Conservation (phyloP, 2,888 invertebrate genomes). For the Andrena praecox region DNA sequence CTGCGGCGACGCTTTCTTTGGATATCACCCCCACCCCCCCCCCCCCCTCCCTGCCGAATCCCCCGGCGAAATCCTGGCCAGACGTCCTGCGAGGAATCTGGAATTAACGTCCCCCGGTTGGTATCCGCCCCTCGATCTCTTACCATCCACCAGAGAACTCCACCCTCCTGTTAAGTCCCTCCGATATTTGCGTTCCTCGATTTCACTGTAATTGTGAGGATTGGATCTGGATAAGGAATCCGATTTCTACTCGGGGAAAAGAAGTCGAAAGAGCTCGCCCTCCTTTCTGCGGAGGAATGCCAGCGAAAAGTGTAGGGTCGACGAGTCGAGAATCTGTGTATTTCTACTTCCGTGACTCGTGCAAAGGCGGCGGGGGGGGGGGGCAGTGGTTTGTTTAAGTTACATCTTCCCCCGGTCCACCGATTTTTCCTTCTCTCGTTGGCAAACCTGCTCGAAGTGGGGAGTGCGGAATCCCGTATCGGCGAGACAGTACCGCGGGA, state of each 20-base stretch:
- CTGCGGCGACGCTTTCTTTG: conserved; percentile 46
- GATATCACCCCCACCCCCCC: conserved; percentile 37
- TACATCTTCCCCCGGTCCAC: background rate
- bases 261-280: background rate
- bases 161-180: conserved; percentile 27
- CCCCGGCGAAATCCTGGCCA: conserved; percentile 50
- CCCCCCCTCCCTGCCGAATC: conserved; percentile 14
- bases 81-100: conserved; percentile 55
- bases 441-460: background rate
- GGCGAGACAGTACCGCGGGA: conserved; percentile 35
- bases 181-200: conserved; percentile 58
- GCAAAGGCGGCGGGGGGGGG: background rate
- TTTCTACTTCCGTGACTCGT: background rate
- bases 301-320: background rate
- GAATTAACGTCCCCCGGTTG: conserved; percentile 57
- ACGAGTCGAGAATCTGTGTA: conserved; percentile 1
- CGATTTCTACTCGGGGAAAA: conserved; percentile 5
- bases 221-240: conserved; percentile 65
- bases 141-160: conserved; percentile 36
- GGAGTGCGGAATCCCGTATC: conserved; percentile 37
- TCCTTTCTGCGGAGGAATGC: conserved; percentile 11
- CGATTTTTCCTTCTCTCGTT: background rate
- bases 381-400: background rate
- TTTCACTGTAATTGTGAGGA: conserved; percentile 59
- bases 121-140: conserved; percentile 53